Conservation (phyloP, 2,888 invertebrate species). For the Uloborus plumipes region DNA sequence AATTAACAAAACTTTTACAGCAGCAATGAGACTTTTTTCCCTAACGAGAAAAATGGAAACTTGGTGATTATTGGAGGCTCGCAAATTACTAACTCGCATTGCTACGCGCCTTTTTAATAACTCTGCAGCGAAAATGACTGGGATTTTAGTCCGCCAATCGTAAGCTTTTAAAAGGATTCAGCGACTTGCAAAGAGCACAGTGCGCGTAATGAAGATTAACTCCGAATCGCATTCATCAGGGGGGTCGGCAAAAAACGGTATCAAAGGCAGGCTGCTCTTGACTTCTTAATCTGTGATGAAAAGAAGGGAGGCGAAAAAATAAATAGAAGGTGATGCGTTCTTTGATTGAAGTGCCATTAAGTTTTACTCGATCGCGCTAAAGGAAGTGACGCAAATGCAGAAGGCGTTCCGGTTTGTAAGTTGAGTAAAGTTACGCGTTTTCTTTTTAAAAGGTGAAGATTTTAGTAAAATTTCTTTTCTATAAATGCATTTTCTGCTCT, state of each 20-base stretch:
- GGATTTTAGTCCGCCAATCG: conserved; percentile 45
- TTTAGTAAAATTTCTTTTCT: too few species aligned
- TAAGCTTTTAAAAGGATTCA: conserved; percentile 61
- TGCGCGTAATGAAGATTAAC: conserved; percentile 59
- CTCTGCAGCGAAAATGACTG: conserved; percentile 44
- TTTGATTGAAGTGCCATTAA: conserved; percentile 63
- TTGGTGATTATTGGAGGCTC: conserved; percentile 47
- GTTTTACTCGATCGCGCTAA: conserved; percentile 9
- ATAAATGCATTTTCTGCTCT: too few species aligned
- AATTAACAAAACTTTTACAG: conserved; percentile 63
- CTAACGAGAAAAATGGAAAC: conserved; percentile 1
- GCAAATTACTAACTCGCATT: conserved; percentile 45
- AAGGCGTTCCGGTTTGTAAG: too few species aligned
- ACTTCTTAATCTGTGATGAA: conserved; percentile 53
- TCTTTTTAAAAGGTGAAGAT: too few species aligned
- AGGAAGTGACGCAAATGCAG: too few species aligned
- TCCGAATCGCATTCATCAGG: not conserved
- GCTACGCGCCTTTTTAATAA: conserved; percentile 52
- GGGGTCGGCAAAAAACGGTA: conserved; percentile 28
- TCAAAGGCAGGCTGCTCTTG: conserved; percentile 37
- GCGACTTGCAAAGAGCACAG: conserved; percentile 30
- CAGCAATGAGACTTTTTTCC: conserved; percentile 26
- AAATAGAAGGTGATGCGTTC: conserved; percentile 29
- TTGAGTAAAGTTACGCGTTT: too few species aligned
- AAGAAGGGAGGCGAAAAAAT: conserved; percentile 35